Conservation (phyloP, 2,888 invertebrate genomes). For the Pomacea canaliculata region DNA sequence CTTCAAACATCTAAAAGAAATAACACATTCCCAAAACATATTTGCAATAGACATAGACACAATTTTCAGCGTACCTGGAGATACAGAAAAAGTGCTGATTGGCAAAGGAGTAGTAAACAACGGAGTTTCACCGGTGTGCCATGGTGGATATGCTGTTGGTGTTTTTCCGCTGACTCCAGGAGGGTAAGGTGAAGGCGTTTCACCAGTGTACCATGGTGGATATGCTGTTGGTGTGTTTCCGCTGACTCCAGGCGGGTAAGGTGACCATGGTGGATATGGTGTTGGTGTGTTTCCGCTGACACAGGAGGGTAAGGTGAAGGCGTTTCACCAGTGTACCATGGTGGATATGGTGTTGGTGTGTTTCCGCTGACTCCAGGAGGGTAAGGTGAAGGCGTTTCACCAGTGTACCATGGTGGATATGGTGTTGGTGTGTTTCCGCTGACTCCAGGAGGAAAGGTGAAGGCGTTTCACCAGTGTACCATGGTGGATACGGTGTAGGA, state of each 20-base stretch:
- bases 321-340: neutral
- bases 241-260: neutral
- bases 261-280: too few species aligned
- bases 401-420: conserved; percentile 4
- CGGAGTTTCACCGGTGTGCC: neutral
- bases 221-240: neutral
- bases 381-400: neutral
- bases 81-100: neutral
- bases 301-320: too few species aligned
- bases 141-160: conserved; percentile 1
- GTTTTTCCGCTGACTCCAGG: neutral
- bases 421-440: neutral
- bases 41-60: too few species aligned
- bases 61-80: neutral
- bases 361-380: neutral
- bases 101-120: neutral
- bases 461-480: neutral
- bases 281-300: too few species aligned
- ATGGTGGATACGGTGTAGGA: neutral
- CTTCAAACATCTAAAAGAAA: too few species aligned
- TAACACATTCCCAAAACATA: too few species aligned
- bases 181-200: neutral
- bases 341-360: neutral
- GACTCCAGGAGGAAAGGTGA: neutral
- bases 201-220: neutral